A percentile compares a stretch with the other conserved stretches of the same genome.
These are phyloP conservation scores for Hydrotaea diabolus DNA, from an alignment of 2,888 invertebrate species.

Conservation along the genomic window DNA sequence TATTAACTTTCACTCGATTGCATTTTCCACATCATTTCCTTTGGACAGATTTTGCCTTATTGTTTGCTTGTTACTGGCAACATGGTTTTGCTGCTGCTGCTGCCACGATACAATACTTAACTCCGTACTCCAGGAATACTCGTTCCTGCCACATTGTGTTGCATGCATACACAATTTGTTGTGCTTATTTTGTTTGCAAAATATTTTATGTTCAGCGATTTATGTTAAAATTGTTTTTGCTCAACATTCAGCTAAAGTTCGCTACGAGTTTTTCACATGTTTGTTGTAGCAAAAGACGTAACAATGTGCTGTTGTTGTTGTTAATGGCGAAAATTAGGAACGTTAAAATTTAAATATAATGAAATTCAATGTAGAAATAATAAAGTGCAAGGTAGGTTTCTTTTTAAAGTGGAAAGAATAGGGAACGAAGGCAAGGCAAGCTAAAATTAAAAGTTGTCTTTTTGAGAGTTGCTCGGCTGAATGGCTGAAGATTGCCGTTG, in stretches of 20 bases:
- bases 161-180: background rate
- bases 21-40: background rate
- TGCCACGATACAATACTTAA: no score
- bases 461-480: no score
- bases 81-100: background rate
- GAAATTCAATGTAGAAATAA: no score
- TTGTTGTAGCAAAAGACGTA: background rate
- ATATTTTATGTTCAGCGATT: constrained; percentile 18
- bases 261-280: background rate
- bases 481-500: no score
- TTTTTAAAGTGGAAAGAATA: no score
- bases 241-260: background rate
- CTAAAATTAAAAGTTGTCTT: no score
- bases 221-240: background rate
- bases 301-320: background rate
- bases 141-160: background rate
- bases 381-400: no score
- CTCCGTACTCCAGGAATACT: no score
- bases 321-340: background rate
- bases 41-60: background rate
- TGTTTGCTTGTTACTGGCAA: background rate
- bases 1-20: background rate
- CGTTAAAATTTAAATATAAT: background rate
- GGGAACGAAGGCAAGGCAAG: no score
- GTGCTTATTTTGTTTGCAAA: background rate